Evolutionary conservation across 1,140 invertebrate genomes (phyloP), one percentile per base, ranked within the genome.

Genomic region (Mercenaria mercenaria): DNA sequence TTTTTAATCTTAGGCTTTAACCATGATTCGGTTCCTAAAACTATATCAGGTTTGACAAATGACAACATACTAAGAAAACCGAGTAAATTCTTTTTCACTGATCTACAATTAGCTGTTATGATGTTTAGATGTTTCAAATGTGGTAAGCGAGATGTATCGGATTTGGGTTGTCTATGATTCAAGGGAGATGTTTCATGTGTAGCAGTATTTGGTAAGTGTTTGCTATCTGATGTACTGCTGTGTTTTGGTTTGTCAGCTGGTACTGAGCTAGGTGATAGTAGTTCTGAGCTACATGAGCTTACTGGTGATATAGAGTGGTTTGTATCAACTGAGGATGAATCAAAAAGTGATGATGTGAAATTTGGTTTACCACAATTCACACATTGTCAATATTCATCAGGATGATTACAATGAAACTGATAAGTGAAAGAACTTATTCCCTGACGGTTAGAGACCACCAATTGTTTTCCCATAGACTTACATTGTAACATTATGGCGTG

Each of bases 1-100:
- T 32, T 61, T 61, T 82, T 82, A 23, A 82, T 82, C 20, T 82
- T 56, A 8, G 56, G 34, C 32, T 82, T 82, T 32, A 82, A 52
- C 79, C 56, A 59, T 18, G 79, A 82, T 37, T 61, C 79, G 20
- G 10, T 82, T 52, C 79, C 50, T 29, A 82, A 52, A 23, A 82
- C 50, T 15, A 82, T 41, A 61, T 82, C 29, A 18, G 50, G 79
- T 61, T 82, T 59, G 10, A 82, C 79, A 59, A 52, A 52, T 20
- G 79, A 29, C n/a, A 56, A 34, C 79, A 82, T 82, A 32, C 18
- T n/a, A 6, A 32, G 52, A 61, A 82, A 82, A 32, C 50, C 56
- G 32, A 64, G 50, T 8, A 8, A 4, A 32, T 72, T 72, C 39
- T 72, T 72, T n/a, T 72, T 34, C 26, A 61, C n/a, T 8, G 59